Base-by-base conservation (phyloP, 2,797 vertebrate genomes). In the Euthynnus affinis region DNA sequence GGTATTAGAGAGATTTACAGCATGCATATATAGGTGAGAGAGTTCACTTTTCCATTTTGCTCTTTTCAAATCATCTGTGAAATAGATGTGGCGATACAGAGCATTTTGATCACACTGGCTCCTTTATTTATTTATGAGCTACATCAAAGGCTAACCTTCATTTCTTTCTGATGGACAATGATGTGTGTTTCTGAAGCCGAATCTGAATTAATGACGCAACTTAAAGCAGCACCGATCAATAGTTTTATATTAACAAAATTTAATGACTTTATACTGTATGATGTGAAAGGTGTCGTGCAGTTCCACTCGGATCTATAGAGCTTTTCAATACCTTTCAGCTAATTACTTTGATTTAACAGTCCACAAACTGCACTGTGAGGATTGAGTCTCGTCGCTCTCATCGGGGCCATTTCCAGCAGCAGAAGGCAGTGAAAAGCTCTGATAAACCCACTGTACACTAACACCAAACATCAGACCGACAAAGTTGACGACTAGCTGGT, bases 121-220 rank as follows among this genome's bases (percentile, higher is more conserved):
- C 37, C 49, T 76, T 73, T 55, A 52, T 46, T 63, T 60, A 60
- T 71, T 65, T 23, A 63, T 55, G 44, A 29, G 9, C 27, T 17
- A 15, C 60, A 67, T 82, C 79, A 72, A 68, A 69, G 53, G 25
- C 32, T 40, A 42, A 69, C 23, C 23, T 37, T 77, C 20, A 5
- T 62, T 78, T 73, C 71, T 81, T 18, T 56, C n/a, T 49, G 63
- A 65, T 60, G 42, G 22, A 64, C 27, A 60, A 22, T 64, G 55
- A 66, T 2, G 4, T 2, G 4, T 57, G 52, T 62, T 65, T 67
- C 44, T 74, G 25, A 55, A 66, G 56, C 17, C 20, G 4, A n/a
- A 56, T 29, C 61, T 48, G 18, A 63, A 75, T 75, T 37, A 18
- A 58, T 55, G 71, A 68, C 68, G 22, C 59, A 79, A 42, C n/a